Evolutionary conservation across 37 sponge, comb jelly and placozoan species (phyloP).

Genomic region (Beroe forskalii): DNA sequence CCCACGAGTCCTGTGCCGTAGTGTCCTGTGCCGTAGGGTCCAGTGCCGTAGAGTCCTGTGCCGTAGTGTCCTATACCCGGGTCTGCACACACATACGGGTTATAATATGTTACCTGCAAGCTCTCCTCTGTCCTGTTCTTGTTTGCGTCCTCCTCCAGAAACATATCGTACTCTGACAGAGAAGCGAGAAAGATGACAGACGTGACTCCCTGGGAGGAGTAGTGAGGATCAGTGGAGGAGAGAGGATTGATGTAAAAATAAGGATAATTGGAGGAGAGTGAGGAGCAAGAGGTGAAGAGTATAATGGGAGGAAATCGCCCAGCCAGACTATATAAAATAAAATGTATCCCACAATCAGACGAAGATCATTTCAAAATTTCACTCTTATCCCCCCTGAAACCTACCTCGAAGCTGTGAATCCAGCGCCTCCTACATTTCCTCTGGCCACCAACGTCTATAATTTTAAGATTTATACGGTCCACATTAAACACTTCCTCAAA

Average conservation of each 20-base stretch:
- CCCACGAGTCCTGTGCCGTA: too few relatives aligned
- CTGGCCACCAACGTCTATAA: constrained; percentile 43
- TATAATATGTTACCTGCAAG: background rate
- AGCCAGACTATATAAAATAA: background rate
- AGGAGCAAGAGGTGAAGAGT: background rate
- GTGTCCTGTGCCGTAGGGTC: too few relatives aligned
- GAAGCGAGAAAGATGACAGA: constrained; percentile 31
- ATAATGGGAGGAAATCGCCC: background rate
- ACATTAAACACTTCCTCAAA: constrained; percentile 11
- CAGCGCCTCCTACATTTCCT: background rate
- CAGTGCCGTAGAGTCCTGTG: too few relatives aligned
- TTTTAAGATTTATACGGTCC: background rate
- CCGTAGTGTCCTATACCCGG: too few relatives aligned
- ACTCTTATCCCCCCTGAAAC: too few relatives aligned
- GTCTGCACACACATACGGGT: too few relatives aligned
- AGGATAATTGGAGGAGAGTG: background rate
- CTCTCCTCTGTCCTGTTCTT: constrained; percentile 50
- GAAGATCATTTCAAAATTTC: too few relatives aligned
- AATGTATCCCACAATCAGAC: background rate
- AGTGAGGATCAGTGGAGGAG: too few relatives aligned
- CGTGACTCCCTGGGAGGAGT: constrained; percentile 20
- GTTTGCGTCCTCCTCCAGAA: background rate
- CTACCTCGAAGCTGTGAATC: constrained; percentile 11
- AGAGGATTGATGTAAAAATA: background rate
- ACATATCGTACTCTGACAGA: constrained; percentile 41